Conservation (phyloP, 2,888 invertebrate genomes). For the Dilophus febrilis region DNA sequence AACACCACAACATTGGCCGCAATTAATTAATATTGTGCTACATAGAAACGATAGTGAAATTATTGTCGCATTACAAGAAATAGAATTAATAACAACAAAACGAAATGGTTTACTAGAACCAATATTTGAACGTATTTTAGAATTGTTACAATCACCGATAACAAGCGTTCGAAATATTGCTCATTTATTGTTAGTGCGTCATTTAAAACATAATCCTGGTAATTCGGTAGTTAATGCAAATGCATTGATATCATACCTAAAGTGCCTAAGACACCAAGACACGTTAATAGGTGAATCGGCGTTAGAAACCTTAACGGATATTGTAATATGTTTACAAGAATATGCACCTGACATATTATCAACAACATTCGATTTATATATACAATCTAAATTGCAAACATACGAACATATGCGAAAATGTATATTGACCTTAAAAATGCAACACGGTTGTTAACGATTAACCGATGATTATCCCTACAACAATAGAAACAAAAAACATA, state of each 20-base stretch:
- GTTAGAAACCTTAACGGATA: constrained; percentile 67
- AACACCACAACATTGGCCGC: constrained; percentile 24
- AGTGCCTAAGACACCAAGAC: constrained; percentile 63
- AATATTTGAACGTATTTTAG: constrained; percentile 44
- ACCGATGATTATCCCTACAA: too few relatives aligned
- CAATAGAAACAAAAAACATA: too few relatives aligned
- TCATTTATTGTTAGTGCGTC: constrained; percentile 51
- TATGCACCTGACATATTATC: constrained; percentile 61
- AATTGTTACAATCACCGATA: constrained; percentile 43
- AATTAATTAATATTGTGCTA: constrained; percentile 24
- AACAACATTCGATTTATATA: constrained; percentile 67
- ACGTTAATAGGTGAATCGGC: constrained; percentile 63
- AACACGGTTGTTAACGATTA: constrained; percentile 50
- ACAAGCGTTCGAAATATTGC: constrained; percentile 49
- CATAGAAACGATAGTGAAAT: constrained; percentile 35
- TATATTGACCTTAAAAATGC: constrained; percentile 63
- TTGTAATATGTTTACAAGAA: constrained; percentile 70
- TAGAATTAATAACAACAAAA: constrained; percentile 53
- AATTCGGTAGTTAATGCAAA: constrained; percentile 34
- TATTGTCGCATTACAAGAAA: constrained; percentile 47
- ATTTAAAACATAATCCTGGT: constrained; percentile 49
- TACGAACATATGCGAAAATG: constrained; percentile 60
- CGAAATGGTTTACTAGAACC: constrained; percentile 48
- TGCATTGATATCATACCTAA: constrained; percentile 59
- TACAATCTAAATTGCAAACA: constrained; percentile 61